Percentiles rank a stretch among this genome's conserved stretches.
Conservation (phyloP, 1,140 invertebrate species). For the Hermatobates lingyangjiaoensis region DNA sequence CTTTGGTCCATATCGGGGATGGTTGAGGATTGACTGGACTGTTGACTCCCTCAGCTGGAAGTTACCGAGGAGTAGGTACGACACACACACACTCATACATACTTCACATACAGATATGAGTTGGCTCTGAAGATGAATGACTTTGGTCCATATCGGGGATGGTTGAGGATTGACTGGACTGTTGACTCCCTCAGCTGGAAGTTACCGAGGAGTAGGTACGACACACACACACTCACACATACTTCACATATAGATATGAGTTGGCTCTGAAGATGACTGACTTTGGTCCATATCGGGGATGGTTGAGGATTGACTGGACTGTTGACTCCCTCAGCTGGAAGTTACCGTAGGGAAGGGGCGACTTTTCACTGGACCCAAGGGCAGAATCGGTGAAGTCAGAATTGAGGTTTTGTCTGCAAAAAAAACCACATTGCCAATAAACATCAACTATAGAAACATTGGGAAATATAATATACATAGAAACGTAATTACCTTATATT, state of each 20-base stretch:
- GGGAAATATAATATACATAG: too few relatives aligned
- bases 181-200: conserved; percentile 82
- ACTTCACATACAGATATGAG: too few relatives aligned
- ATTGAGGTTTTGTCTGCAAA: conserved; percentile 74
- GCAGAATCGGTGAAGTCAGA: conserved; percentile 88
- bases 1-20: conserved; percentile 72
- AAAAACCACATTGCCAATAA: background rate
- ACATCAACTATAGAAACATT: too few relatives aligned
- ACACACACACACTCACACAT: too few relatives aligned
- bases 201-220: conserved; percentile 83
- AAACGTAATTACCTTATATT: too few relatives aligned
- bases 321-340: conserved; percentile 82
- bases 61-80: conserved; percentile 83
- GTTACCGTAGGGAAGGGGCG: conserved; percentile 76
- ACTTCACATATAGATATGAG: too few relatives aligned
- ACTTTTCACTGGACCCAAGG: conserved; percentile 72
- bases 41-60: conserved; percentile 82
- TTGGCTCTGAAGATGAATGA: too few relatives aligned
- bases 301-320: conserved; percentile 80
- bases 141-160: conserved; percentile 72
- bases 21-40: conserved; percentile 80
- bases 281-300: conserved; percentile 72
- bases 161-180: conserved; percentile 80
- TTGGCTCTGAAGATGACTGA: conserved; percentile 34
- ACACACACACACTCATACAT: too few relatives aligned